Evolutionary conservation across 2,888 invertebrate genomes (phyloP), one percentile per base, ranked within the genome.

Genomic region (Lasioglossum figueresi): DNA sequence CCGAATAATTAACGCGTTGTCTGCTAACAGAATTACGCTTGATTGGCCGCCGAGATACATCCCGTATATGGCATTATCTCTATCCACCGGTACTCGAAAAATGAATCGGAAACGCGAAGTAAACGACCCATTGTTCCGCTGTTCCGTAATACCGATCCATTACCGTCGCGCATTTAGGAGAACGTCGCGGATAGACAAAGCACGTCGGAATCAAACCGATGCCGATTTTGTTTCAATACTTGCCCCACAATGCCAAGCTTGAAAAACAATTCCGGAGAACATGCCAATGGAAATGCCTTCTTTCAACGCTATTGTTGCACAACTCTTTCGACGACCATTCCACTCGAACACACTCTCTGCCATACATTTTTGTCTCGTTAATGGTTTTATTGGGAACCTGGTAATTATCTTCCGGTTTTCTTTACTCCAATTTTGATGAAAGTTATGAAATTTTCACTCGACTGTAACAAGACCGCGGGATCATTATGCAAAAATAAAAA

Each of bases 1-100:
- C 48, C 68, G n/a, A 70, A 68, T 70, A 77, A 84, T 84, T 84
- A 77, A 84, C 73, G 19, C 27, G 34, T 1, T 23, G 75, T 52
- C 43, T 27, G 34, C n/a, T 23, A 23, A 52, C 74, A 37, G 63
- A 48, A 37, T 68, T 77, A 52, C 37, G 45, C 19, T 31, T 45
- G 45, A 45, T 72, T 45, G 45, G 45, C 43, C 31, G 43, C 31
- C 19, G 45, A 48, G 27, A 31, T 72, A 16, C 45, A 10, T 71
- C 45, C 45, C 72, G 59, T 59, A 8, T 34, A 66, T n/a, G 23
- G 59, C 59, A 59, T 59, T 59, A 59, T 59, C 59, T 27, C 27
- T 27, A 14, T 27, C 59, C 59, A 0, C 16, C n/a, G 27, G 2
- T 27, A 43, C 70, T 40, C n/a, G 40, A 40, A 71, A 71, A 43